Base-by-base conservation (phyloP, 2,797 vertebrate species). In the Phrynocephalus forsythii region DNA sequence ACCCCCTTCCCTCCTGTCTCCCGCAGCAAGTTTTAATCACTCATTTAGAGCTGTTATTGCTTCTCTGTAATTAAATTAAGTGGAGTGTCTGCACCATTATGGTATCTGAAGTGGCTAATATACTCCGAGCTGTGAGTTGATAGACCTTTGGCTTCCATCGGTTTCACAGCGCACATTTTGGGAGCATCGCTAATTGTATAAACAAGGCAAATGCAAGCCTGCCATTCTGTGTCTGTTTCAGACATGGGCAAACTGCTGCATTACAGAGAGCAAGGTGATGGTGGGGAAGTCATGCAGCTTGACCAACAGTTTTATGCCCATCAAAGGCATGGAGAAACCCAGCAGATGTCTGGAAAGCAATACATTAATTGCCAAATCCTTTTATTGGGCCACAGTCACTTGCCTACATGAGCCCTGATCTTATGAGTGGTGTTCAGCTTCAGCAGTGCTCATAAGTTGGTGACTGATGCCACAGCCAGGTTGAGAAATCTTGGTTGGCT, bases 21-120 rank as follows among this genome's bases (percentile, higher is more conserved):
- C 16, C 28, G 66, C 77, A 30, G 33, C 88, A 85, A 82, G 75
- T 85, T 88, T 88, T 90, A 88, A 86, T 88, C 86, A 83, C 69
- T 88, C 79, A 72, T 88, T 86, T 88, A 86, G 86, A 83, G 60
- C 80, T 50, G 6, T 73, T 86, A 82, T 87, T 90, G 89, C 79
- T 24, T 83, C 86, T 79, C 84, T 44, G 50, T 88, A 90, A 90
- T 90, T 90, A 90, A 90, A 90, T 88, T 88, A 88, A 90, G 79
- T 52, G 85, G 67, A 82, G 56, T 83, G 75, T 82, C 89, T 87
- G 72, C n/a, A 90, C 78, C 78, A 85, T 78, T 90, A 86, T 73
- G 38, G 86, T 81, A 88, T 81, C 60, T 20, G 78, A 78, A 78
- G 79, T 86, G 82, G 90, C 82, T 82, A 56, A 82, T 87, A 75